Evolutionary conservation across 1,140 invertebrate species (phyloP).

Genomic region (Hormaphis cornu): DNA sequence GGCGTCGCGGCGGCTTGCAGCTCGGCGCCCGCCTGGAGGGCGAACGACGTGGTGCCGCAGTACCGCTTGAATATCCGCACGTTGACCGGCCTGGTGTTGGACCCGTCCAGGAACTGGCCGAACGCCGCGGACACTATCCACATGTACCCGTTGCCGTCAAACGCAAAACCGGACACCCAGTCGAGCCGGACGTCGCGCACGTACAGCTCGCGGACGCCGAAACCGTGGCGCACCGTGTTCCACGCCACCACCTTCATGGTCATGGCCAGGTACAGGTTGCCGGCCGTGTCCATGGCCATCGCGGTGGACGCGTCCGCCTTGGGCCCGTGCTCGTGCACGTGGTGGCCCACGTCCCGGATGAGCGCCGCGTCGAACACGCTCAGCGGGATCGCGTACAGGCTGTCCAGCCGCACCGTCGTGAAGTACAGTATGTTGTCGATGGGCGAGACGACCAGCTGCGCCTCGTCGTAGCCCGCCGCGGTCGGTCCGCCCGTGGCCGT

Average conservation of each 20-base stretch:
- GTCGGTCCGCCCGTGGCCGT: not conserved
- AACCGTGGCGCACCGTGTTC: not conserved
- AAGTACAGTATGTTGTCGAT: conserved; percentile 15
- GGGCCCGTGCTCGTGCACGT: not conserved
- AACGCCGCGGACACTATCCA: not conserved
- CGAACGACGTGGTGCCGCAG: conserved; percentile 1
- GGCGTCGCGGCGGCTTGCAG: not conserved
- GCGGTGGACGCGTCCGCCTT: not conserved
- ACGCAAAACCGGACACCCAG: conserved; percentile 6
- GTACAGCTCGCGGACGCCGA: not conserved
- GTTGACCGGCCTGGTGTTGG: not conserved
- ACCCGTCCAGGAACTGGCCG: not conserved
- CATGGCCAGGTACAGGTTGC: not conserved
- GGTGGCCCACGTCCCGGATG: not conserved
- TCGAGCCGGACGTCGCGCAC: not conserved
- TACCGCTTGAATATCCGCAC: not conserved
- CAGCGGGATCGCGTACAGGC: not conserved
- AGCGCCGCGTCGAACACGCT: not conserved
- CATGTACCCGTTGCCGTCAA: not conserved
- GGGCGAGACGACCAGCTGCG: not conserved
- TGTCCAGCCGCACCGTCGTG: not conserved
- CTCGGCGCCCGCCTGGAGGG: not conserved
- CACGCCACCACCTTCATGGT: not conserved
- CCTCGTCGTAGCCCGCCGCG: not conserved
- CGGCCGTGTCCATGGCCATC: not conserved